A percentile compares a stretch with the other conserved stretches of the same genome.
These are phyloP conservation scores for Holothuria scabra DNA, from an alignment of 53 echinoderm and acorn worm genomes.

Conservation along the genomic window DNA sequence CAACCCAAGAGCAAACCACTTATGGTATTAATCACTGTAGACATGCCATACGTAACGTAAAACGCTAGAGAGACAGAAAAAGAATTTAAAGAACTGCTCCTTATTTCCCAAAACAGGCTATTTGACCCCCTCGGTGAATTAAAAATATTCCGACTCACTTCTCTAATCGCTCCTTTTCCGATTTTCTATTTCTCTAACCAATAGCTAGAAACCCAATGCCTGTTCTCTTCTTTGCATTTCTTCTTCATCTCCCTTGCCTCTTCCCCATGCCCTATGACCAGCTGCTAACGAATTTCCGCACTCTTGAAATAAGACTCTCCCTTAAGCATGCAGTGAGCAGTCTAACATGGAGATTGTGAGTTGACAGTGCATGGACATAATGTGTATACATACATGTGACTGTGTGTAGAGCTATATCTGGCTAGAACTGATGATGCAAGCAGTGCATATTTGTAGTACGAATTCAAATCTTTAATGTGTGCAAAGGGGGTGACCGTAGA, in stretches of 20 bases:
- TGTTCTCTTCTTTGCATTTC: constrained; percentile 17
- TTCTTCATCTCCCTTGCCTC: constrained; percentile 15
- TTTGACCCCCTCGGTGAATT: constrained; percentile 40
- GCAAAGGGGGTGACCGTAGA: too few species aligned
- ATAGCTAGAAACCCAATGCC: constrained; percentile 38
- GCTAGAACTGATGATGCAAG: too few species aligned
- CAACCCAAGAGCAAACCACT: neutral
- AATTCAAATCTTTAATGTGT: too few species aligned
- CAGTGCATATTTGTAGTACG: too few species aligned
- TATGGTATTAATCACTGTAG: constrained; percentile 16
- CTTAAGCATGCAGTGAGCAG: constrained; percentile 20
- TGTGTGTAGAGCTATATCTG: too few species aligned
- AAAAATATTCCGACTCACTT: constrained; percentile 43
- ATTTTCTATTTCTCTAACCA: constrained; percentile 39
- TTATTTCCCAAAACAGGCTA: constrained; percentile 11
- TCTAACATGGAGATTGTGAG: neutral
- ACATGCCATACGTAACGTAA: too few species aligned
- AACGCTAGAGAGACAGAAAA: too few species aligned
- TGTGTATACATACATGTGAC: neutral
- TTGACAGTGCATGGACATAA: constrained; percentile 15
- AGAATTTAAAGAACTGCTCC: too few species aligned
- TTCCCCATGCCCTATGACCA: constrained; percentile 23
- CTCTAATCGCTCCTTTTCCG: constrained; percentile 21
- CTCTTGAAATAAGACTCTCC: constrained; percentile 38
- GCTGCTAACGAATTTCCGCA: constrained; percentile 40